Conservation (phyloP, 2,113 vertebrate species). For the Lasiurus borealis region DNA sequence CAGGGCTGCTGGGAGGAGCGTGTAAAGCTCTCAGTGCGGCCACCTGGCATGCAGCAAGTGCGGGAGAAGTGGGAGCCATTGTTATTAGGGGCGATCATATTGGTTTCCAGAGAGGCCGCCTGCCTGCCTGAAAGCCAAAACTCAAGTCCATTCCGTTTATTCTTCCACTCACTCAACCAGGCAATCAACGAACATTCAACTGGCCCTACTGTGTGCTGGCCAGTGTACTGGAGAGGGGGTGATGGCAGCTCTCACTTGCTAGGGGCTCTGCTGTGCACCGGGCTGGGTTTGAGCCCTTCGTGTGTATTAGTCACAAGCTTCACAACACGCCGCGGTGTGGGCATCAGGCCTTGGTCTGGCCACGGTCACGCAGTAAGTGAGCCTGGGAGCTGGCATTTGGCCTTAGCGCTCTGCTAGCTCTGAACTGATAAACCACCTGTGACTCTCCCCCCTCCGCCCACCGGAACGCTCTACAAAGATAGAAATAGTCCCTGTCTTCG, state of each 20-base stretch:
- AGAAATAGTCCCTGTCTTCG: background rate
- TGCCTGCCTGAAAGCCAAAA: constrained; percentile 23
- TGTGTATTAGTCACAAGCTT: background rate
- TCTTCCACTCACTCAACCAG: background rate
- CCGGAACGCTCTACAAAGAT: background rate
- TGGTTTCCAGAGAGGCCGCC: constrained; percentile 39
- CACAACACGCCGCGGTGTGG: background rate
- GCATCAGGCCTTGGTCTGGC: background rate
- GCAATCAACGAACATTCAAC: background rate
- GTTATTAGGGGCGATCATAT: background rate
- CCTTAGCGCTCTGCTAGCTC: background rate
- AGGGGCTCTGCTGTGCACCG: background rate
- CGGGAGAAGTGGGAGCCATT: background rate
- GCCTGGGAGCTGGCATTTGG: background rate
- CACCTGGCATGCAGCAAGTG: background rate
- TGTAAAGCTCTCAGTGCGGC: background rate
- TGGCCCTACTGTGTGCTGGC: background rate
- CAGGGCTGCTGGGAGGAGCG: background rate
- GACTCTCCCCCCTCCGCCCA: background rate
- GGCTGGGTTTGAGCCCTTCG: background rate
- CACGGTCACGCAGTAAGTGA: background rate
- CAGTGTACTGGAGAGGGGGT: background rate
- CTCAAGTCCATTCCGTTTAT: background rate
- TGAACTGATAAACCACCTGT: background rate
- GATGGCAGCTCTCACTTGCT: no score